Evolutionary conservation across 2,113 vertebrate species (phyloP).

Genomic region (Brachyistius frenatus): DNA sequence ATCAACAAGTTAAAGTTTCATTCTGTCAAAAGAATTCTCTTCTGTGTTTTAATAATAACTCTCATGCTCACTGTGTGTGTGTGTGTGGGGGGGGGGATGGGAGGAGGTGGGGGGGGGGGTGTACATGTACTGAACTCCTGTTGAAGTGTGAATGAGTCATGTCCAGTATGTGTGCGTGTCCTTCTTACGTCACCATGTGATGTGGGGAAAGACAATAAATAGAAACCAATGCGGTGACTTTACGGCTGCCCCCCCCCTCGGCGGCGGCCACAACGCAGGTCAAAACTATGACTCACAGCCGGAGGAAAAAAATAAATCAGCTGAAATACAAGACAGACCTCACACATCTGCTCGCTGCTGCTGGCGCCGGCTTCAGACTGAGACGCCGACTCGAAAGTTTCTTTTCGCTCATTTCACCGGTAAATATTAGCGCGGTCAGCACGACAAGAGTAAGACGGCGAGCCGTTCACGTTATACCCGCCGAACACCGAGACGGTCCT

Average conservation of each 20-base stretch:
- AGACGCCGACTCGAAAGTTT: neutral
- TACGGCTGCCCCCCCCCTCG: conserved; percentile 11
- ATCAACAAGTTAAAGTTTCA: neutral
- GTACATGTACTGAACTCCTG: neutral
- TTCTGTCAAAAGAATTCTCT: neutral
- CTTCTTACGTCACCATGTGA: neutral
- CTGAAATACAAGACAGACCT: neutral
- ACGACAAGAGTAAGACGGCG: no score
- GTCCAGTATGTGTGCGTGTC: conserved; percentile 1
- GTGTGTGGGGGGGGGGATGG: no score
- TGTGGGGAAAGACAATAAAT: conserved; percentile 36
- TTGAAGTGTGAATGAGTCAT: conserved; percentile 21
- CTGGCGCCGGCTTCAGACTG: no score
- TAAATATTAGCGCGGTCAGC: no score
- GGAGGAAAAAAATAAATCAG: conserved; percentile 10
- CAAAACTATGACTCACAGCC: conserved; percentile 53
- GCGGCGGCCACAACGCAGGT: conserved; percentile 18
- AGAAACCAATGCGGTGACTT: conserved; percentile 30
- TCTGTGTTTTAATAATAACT: neutral
- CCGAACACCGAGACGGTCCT: no score
- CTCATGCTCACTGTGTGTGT: neutral
- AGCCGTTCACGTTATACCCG: no score
- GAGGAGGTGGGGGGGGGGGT: neutral
- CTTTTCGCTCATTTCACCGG: no score
- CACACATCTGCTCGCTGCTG: neutral